Conservation (phyloP, 2,888 invertebrate species). For the Scaeva pyrastri region DNA sequence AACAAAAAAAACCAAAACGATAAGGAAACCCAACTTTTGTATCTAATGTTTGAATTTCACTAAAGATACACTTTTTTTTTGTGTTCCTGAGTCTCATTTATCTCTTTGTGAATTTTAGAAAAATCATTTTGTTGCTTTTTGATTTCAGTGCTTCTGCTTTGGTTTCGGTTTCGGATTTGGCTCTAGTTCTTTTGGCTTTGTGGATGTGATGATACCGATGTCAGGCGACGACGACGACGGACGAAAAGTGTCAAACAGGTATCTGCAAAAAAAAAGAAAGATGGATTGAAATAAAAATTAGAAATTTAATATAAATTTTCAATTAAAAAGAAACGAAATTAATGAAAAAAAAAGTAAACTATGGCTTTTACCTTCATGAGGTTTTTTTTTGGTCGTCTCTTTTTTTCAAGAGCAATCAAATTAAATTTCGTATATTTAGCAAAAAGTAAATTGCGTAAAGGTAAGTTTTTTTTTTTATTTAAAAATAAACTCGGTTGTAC, state of each 20-base stretch:
- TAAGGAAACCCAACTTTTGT: not conserved
- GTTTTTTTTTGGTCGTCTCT: not conserved
- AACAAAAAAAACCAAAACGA: not conserved
- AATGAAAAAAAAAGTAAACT: not conserved
- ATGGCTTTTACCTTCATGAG: not conserved
- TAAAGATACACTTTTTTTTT: not conserved
- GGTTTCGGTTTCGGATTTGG: no score
- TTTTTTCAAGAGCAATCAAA: not conserved
- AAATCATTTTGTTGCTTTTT: constrained; percentile 29
- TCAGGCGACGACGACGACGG: not conserved
- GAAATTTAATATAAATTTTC: not conserved
- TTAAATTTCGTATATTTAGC: not conserved
- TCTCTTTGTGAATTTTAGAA: constrained; percentile 7
- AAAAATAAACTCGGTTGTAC: constrained; percentile 8
- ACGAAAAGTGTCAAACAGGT: constrained; percentile 1
- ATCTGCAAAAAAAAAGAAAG: not conserved
- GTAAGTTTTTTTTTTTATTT: not conserved
- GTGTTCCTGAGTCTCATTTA: not conserved
- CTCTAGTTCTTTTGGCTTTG: no score
- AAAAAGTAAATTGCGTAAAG: not conserved
- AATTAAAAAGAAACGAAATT: not conserved
- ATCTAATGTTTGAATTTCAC: not conserved
- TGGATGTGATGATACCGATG: not conserved
- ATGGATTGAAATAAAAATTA: not conserved
- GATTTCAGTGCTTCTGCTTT: not conserved